These are phyloP conservation scores for Mechanitis messenoides DNA, from an alignment of 2,888 invertebrate species.

Conservation along the genomic window DNA sequence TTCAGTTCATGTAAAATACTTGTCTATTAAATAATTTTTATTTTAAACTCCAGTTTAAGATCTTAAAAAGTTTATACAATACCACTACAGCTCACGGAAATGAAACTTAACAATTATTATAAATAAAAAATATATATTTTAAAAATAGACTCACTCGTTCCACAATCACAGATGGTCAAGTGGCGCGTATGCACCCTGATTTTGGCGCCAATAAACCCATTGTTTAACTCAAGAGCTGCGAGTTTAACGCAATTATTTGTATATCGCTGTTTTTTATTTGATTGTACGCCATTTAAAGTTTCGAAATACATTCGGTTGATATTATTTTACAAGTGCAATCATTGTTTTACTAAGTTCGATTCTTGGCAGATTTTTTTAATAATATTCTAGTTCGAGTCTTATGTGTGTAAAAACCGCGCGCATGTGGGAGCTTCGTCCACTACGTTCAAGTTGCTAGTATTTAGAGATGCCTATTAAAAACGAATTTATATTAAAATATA, in stretches of 20 bases:
- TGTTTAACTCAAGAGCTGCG: constrained; percentile 64
- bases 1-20: too few relatives aligned
- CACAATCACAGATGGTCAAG: constrained; percentile 57
- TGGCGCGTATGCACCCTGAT: constrained; percentile 45
- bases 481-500: too few relatives aligned
- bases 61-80: too few relatives aligned
- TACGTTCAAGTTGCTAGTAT: too few relatives aligned
- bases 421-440: too few relatives aligned
- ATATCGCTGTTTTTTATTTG: constrained; percentile 51
- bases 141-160: constrained; percentile 27
- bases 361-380: constrained; percentile 2
- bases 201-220: constrained; percentile 55
- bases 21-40: too few relatives aligned
- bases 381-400: too few relatives aligned
- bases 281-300: constrained; percentile 50
- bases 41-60: too few relatives aligned
- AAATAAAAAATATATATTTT: constrained; percentile 12
- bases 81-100: too few relatives aligned
- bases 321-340: constrained; percentile 18
- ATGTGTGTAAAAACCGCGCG: too few relatives aligned
- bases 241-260: constrained; percentile 57
- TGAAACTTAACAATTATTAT: too few relatives aligned
- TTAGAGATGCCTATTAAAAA: too few relatives aligned
- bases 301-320: constrained; percentile 16
- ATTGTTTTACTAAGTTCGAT: neutral